These are phyloP conservation scores for Cheilosia vernalis DNA, from an alignment of 2,888 invertebrate genomes.

Conservation along the genomic window DNA sequence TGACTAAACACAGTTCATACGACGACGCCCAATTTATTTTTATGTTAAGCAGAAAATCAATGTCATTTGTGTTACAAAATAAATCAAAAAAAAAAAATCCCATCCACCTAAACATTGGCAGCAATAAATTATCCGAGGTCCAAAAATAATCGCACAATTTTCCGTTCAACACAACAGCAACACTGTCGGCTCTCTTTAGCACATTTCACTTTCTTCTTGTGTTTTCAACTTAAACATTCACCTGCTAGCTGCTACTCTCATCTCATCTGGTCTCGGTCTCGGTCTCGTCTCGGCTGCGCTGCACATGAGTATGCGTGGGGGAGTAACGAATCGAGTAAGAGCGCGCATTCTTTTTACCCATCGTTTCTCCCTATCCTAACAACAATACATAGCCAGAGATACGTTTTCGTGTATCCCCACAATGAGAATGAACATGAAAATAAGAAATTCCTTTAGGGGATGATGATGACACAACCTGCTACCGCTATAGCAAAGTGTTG, in stretches of 20 bases:
- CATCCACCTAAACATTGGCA: slow-evolving; percentile 2
- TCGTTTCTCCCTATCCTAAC: slow-evolving; percentile 13
- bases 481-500: slow-evolving; percentile 29
- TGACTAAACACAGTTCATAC: not conserved
- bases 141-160: slow-evolving; percentile 33
- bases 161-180: slow-evolving; percentile 45
- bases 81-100: slow-evolving; percentile 17
- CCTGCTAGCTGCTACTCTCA: slow-evolving; percentile 32
- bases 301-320: slow-evolving; percentile 28
- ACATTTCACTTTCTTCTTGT: slow-evolving; percentile 35
- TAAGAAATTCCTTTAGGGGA: slow-evolving; percentile 70
- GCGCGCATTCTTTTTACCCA: slow-evolving; percentile 39
- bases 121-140: not conserved
- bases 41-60: slow-evolving; percentile 42
- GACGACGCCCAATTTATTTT: slow-evolving; percentile 50
- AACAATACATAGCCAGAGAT: slow-evolving; percentile 2
- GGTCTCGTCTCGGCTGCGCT: not conserved
- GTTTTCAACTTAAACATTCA: slow-evolving; percentile 15
- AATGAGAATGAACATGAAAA: not conserved
- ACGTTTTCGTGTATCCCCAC: slow-evolving; percentile 26
- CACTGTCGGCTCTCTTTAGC: slow-evolving; percentile 50
- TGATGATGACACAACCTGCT: slow-evolving; percentile 66
- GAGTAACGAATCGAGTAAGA: slow-evolving; percentile 22
- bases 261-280: no score
- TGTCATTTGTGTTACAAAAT: slow-evolving; percentile 33